A percentile compares a stretch with the other conserved stretches of the same genome.
These are phyloP conservation scores for Syngnathus acus DNA, from an alignment of 2,797 vertebrate genomes.

Conservation along the genomic window DNA sequence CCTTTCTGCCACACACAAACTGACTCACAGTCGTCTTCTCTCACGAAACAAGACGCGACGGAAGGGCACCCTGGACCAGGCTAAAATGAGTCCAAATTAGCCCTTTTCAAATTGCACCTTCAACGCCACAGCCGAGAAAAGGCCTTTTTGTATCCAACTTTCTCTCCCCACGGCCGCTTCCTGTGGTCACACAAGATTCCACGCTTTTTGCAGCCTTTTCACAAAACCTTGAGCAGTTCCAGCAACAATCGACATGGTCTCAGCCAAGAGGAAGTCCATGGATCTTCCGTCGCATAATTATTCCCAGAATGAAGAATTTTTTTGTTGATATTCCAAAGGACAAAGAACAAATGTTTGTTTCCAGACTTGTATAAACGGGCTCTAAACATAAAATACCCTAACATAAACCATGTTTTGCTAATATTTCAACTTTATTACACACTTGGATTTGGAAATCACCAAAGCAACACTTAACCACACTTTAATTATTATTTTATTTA, in stretches of 20 bases:
- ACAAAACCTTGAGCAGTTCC: slow-evolving; percentile 4
- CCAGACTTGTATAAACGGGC: too few species aligned
- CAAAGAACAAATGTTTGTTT: too few species aligned
- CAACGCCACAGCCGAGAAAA: slow-evolving; percentile 7
- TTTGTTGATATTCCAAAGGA: background rate
- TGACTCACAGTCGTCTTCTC: slow-evolving; percentile 1
- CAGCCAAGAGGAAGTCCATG: background rate
- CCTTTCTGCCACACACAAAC: slow-evolving; percentile 1
- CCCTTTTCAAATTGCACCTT: slow-evolving; percentile 9
- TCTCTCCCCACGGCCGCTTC: slow-evolving; percentile 32
- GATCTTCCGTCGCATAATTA: slow-evolving; percentile 17
- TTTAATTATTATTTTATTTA: background rate
- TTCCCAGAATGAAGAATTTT: slow-evolving; percentile 12
- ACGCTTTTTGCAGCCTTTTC: slow-evolving; percentile 8
- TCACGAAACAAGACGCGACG: background rate
- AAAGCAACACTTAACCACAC: background rate
- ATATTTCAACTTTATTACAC: too few species aligned
- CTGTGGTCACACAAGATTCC: slow-evolving; percentile 37
- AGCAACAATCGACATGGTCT: background rate
- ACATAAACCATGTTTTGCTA: too few species aligned
- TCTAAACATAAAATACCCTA: too few species aligned
- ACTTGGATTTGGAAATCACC: background rate
- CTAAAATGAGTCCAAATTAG: slow-evolving; percentile 9
- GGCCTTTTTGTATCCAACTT: slow-evolving; percentile 10
- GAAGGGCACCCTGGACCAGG: background rate